Conservation (phyloP, 2,113 vertebrate species). For the Calidris pygmaea region DNA sequence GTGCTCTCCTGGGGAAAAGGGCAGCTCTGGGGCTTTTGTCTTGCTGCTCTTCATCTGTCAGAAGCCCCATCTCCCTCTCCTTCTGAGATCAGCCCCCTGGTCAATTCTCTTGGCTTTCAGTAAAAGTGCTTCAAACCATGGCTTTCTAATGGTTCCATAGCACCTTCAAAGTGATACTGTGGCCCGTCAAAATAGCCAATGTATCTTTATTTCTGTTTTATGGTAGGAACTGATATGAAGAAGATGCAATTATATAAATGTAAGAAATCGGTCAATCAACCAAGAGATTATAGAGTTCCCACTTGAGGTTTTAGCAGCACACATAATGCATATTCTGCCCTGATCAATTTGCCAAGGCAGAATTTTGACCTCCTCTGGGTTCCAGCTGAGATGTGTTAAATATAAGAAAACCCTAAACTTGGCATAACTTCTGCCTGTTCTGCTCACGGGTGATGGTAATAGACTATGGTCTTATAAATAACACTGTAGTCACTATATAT, state of each 20-base stretch:
- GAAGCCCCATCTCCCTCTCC: background rate
- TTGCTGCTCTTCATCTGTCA: background rate
- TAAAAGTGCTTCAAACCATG: background rate
- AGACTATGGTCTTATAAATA: background rate
- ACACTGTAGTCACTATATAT: background rate
- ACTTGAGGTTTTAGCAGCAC: background rate
- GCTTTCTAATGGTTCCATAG: background rate
- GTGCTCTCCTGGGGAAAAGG: background rate
- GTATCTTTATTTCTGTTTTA: background rate
- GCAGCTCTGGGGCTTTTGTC: background rate
- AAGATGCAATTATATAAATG: background rate
- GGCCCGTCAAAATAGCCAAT: background rate
- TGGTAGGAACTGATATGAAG: background rate
- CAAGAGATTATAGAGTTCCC: background rate
- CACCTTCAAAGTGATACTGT: background rate
- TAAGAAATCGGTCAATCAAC: background rate
- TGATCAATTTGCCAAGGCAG: background rate
- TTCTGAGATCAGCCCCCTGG: background rate
- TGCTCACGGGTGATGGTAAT: background rate
- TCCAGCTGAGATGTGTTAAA: background rate
- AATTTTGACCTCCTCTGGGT: background rate
- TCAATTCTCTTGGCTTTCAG: background rate
- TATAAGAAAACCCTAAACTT: background rate
- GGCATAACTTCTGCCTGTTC: background rate
- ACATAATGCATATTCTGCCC: background rate